Evolutionary conservation across 2,797 vertebrate species (phyloP).

Genomic region (Sebastes cheni): DNA sequence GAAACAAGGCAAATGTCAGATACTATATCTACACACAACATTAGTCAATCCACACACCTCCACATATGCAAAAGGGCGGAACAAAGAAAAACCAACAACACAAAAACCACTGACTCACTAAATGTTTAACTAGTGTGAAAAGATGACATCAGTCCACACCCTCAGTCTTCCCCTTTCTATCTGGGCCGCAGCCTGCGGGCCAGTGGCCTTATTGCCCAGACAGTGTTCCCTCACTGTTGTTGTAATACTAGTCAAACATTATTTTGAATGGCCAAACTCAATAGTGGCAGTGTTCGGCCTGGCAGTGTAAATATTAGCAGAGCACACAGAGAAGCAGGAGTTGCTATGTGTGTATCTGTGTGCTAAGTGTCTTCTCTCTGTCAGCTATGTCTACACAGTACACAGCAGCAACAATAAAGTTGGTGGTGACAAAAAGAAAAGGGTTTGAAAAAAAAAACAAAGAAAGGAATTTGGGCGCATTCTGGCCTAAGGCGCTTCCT

Average conservation of each 20-base stretch:
- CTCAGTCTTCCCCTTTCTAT: conserved; percentile 41
- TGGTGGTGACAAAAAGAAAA: conserved; percentile 51
- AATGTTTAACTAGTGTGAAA: conserved; percentile 57
- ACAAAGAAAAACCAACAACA: conserved; percentile 44
- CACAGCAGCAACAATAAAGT: conserved; percentile 76
- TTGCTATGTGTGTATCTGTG: conserved; percentile 91
- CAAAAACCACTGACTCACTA: conserved; percentile 38
- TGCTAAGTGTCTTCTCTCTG: conserved; percentile 82
- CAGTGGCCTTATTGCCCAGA: conserved; percentile 66
- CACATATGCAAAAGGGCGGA: conserved; percentile 16
- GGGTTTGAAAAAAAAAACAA: conserved; percentile 34
- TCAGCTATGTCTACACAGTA: conserved; percentile 76
- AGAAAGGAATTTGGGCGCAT: conserved; percentile 66
- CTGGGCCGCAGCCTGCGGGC: conserved; percentile 55
- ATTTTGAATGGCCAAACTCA: conserved; percentile 88
- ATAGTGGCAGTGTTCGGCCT: conserved; percentile 87
- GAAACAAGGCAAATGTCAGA: conserved; percentile 27
- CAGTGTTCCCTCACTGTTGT: conserved; percentile 82
- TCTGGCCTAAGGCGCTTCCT: conserved; percentile 58
- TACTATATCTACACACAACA: conserved; percentile 2
- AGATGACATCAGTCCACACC: conserved; percentile 51
- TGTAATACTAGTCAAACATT: conserved; percentile 89
- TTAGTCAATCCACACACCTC: conserved; percentile 36
- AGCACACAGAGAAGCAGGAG: conserved; percentile 90
- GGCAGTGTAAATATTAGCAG: conserved; percentile 93